A percentile compares a stretch with the other conserved stretches of the same genome.
These are phyloP conservation scores for Stratiolaelaps scimitus DNA, from an alignment of 1,140 invertebrate genomes.

Conservation along the genomic window DNA sequence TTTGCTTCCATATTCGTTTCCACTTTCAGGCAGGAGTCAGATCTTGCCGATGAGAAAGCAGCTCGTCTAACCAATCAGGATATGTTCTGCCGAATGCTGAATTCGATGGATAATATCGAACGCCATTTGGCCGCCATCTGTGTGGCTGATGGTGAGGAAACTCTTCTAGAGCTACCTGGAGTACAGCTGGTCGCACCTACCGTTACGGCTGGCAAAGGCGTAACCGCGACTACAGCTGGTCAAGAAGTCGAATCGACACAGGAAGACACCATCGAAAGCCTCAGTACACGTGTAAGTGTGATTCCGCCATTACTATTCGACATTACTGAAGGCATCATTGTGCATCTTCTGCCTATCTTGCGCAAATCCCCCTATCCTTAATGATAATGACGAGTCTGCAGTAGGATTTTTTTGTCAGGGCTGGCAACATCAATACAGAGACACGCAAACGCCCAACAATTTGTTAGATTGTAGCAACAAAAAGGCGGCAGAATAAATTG, in stretches of 20 bases:
- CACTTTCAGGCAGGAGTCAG: background rate
- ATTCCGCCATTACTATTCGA: background rate
- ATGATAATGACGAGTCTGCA: no score
- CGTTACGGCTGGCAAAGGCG: background rate
- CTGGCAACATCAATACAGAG: no score
- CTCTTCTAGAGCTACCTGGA: no score
- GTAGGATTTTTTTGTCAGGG: no score
- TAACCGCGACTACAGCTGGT: background rate
- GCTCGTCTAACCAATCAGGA: constrained; percentile 20
- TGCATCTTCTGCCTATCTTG: no score
- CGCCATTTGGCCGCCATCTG: background rate
- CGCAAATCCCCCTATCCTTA: no score
- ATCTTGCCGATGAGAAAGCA: constrained; percentile 12
- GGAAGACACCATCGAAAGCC: constrained; percentile 16
- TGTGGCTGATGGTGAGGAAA: background rate
- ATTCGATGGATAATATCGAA: constrained; percentile 25
- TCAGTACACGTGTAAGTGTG: constrained; percentile 5
- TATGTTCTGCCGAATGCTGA: constrained; percentile 18
- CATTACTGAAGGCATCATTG: no score
- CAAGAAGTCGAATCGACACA: background rate
- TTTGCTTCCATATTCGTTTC: no score
- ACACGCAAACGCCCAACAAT: background rate
- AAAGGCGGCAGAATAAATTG: no score
- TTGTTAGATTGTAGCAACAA: background rate
- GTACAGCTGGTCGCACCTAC: background rate